Evolutionary conservation across 2,888 invertebrate genomes (phyloP), one percentile per base, ranked within the genome.

Genomic region (Tyria jacobaeae): DNA sequence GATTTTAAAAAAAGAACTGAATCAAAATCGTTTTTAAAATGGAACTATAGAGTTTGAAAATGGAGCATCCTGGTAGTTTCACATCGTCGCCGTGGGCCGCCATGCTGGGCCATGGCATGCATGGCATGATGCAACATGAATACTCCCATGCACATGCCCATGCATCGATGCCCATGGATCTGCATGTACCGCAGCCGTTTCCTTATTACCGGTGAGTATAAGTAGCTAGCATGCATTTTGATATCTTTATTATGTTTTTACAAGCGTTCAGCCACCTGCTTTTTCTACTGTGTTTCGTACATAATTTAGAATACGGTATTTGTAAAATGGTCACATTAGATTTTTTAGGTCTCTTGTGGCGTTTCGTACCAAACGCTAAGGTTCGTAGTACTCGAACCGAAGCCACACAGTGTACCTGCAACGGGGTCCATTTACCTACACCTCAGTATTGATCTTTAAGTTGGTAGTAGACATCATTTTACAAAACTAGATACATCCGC

Each of bases 151-250:
- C 95, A 66, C 95, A 95, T 85, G 95, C 95, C 76, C 95, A 95
- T 76, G 92, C 91, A 24, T 92, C 94, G 79, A 96, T 97, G 96
- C 97, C 98, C 57, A 98, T 98, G 97, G 98, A 98, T 89, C 95
- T 98, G 79, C 98, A 98, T 92, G 97, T 98, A 89, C 97, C 98
- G 56, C 98, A 98, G 89, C 97, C 97, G 79, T 98, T 98, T 90
- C 97, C 97, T 64, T 98, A 98, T 92, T 98, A 98, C 94, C 96
- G 97, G 97, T 98, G 85, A 94, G 96, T 93, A 14, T 0, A 31
- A 44, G 0, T 49, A 35, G 4, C 1, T 21, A 9, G 7, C 12
- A 44, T 44, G 10, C 12, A 10, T 44, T 44, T 44, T 3, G 10
- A 44, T 9, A 10, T 17, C 17, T 41, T 31, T 31, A 27, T 31